These are phyloP conservation scores for Morpho deidamia DNA, from an alignment of 2,888 invertebrate species.

Conservation along the genomic window DNA sequence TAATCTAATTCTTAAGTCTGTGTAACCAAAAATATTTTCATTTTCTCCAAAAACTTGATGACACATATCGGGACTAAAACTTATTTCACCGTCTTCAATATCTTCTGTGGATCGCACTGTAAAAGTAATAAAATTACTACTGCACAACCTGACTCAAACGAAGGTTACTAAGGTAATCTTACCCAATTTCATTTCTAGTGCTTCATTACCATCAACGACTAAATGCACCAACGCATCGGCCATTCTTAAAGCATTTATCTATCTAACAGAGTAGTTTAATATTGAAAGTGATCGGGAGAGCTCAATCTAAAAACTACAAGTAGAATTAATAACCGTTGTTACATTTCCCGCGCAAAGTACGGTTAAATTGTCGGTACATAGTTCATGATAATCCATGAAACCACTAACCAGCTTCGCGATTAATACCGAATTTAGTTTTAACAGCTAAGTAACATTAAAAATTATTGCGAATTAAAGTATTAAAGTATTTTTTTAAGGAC, in stretches of 20 bases:
- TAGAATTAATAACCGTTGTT: neutral
- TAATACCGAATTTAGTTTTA: neutral
- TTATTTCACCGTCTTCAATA: constrained; percentile 79
- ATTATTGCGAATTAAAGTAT: too few relatives aligned
- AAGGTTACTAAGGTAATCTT: constrained; percentile 23
- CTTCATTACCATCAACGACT: constrained; percentile 77
- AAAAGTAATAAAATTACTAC: constrained; percentile 7
- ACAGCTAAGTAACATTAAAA: neutral
- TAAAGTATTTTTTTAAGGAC: too few relatives aligned
- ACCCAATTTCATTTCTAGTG: constrained; percentile 77
- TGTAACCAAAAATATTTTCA: constrained; percentile 97
- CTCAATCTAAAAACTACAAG: constrained; percentile 19
- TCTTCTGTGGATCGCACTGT: constrained; percentile 81
- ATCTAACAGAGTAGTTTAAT: too few relatives aligned
- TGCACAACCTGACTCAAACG: neutral
- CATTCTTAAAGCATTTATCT: constrained; percentile 38
- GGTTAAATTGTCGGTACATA: neutral
- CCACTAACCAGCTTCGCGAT: neutral
- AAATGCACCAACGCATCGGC: constrained; percentile 71
- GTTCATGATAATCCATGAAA: too few relatives aligned
- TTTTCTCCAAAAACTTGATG: constrained; percentile 95
- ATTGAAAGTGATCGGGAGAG: too few relatives aligned
- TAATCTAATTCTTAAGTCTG: constrained; percentile 86
- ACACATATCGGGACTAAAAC: constrained; percentile 91
- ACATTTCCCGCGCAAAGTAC: constrained; percentile 42